phyloP scores from a whole-genome alignment of 2,888 invertebrate species.

The Leptopilina myrica region DNA sequence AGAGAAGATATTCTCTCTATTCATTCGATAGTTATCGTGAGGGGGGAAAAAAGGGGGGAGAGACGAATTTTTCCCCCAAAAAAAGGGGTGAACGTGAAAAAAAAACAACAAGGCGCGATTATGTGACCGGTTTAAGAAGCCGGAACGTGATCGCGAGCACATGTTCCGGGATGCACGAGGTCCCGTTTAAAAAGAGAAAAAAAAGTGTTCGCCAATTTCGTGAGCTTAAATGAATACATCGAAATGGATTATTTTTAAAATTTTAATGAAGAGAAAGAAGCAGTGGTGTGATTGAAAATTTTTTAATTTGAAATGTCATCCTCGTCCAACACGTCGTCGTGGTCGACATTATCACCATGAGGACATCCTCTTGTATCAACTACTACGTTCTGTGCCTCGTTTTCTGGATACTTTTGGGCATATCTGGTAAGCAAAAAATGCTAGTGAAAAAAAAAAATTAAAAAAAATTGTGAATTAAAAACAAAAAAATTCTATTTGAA shows the following conservation, averaged over 20 bases:
- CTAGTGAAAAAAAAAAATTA: no score
- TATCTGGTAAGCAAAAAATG: conserved; percentile 71
- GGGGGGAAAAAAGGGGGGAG: no score
- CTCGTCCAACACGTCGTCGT: conserved; percentile 58
- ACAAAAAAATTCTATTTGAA: no score
- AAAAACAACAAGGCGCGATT: conserved; percentile 37
- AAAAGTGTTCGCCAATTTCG: conserved; percentile 21
- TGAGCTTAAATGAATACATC: conserved; percentile 10
- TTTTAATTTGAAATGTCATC: conserved; percentile 67
- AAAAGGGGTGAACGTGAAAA: background rate
- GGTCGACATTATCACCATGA: conserved; percentile 69
- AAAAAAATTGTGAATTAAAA: no score
- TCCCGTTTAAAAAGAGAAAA: background rate
- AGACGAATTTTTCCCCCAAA: no score
- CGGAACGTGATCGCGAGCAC: conserved; percentile 40
- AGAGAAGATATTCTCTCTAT: no score
- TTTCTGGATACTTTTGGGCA: conserved; percentile 75
- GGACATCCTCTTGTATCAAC: conserved; percentile 75
- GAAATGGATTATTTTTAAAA: conserved; percentile 48
- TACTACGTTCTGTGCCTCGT: conserved; percentile 76
- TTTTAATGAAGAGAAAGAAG: conserved; percentile 48
- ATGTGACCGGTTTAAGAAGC: conserved; percentile 47
- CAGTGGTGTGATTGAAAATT: conserved; percentile 50
- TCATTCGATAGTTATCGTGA: no score
- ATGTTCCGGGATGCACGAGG: conserved; percentile 38